These are phyloP conservation scores for Endotricha flammealis DNA, from an alignment of 2,888 invertebrate genomes.

Conservation along the genomic window DNA sequence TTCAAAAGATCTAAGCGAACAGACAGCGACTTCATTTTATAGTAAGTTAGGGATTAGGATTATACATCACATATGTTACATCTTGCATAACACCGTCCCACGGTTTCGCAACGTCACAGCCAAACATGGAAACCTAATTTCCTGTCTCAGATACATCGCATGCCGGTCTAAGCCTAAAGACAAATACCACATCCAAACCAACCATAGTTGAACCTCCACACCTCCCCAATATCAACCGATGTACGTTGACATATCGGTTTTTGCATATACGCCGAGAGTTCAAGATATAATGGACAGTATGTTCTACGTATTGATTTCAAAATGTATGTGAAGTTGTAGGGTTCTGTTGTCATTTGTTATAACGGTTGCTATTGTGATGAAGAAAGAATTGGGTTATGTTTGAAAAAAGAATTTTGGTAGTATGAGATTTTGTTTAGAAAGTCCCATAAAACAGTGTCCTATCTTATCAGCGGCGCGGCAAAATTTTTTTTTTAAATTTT, in stretches of 20 bases:
- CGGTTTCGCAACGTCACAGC: slow-evolving; percentile 43
- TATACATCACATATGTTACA: too few species aligned
- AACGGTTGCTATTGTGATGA: too few species aligned
- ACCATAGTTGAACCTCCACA: slow-evolving; percentile 29
- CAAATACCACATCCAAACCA: slow-evolving; percentile 58
- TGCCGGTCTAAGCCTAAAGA: slow-evolving; percentile 64
- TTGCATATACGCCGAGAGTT: slow-evolving; percentile 27
- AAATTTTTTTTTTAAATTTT: too few species aligned
- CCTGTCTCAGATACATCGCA: slow-evolving; percentile 70
- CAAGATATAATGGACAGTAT: slow-evolving; percentile 20
- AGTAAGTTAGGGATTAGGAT: too few species aligned
- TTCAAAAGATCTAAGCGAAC: too few species aligned
- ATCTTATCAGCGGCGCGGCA: too few species aligned
- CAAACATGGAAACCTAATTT: slow-evolving; percentile 76
- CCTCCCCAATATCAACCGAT: slow-evolving; percentile 15
- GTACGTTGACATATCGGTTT: slow-evolving; percentile 17
- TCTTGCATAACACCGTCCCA: slow-evolving; percentile 35
- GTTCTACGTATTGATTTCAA: neutral
- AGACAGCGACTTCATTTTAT: too few species aligned
- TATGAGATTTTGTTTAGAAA: too few species aligned
- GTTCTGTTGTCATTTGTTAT: too few species aligned
- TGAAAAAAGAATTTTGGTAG: too few species aligned
- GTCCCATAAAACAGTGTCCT: too few species aligned
- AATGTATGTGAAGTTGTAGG: neutral
- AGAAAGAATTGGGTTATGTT: too few species aligned